A percentile compares a stretch with the other conserved stretches of the same genome.
Conservation (phyloP, 2,797 vertebrate species). For the Menidia menidia region DNA sequence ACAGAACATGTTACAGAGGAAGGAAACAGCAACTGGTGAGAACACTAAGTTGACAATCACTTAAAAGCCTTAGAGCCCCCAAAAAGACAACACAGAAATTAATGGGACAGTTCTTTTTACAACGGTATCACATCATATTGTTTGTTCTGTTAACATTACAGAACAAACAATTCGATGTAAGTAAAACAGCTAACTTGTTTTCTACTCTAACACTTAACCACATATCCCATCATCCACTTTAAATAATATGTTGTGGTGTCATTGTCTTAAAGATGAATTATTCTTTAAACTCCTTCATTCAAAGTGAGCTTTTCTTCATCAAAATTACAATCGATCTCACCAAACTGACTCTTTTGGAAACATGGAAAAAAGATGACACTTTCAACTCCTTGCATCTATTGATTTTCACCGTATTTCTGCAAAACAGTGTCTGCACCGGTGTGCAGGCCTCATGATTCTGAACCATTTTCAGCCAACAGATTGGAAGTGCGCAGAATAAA, state of each 20-base stretch:
- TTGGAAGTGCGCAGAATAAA: conserved; percentile 50
- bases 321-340: background rate
- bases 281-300: no score
- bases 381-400: conserved; percentile 23
- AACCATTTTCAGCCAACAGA: conserved; percentile 51
- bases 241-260: background rate
- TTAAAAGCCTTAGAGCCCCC: no score
- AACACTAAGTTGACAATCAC: no score
- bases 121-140: no score
- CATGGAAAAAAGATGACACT: conserved; percentile 17
- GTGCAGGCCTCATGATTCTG: conserved; percentile 19
- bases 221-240: background rate
- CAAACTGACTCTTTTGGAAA: conserved; percentile 8
- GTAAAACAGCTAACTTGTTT: background rate
- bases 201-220: background rate
- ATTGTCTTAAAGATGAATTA: background rate
- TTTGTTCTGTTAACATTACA: background rate
- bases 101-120: no score
- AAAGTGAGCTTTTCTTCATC: background rate
- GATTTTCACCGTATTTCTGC: conserved; percentile 16
- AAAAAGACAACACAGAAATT: no score
- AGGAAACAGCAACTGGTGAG: no score
- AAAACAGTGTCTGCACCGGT: conserved; percentile 22
- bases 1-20: background rate
- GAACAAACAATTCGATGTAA: background rate